Conservation (phyloP, 2,113 vertebrate genomes). For the Pangasianodon hypophthalmus region DNA sequence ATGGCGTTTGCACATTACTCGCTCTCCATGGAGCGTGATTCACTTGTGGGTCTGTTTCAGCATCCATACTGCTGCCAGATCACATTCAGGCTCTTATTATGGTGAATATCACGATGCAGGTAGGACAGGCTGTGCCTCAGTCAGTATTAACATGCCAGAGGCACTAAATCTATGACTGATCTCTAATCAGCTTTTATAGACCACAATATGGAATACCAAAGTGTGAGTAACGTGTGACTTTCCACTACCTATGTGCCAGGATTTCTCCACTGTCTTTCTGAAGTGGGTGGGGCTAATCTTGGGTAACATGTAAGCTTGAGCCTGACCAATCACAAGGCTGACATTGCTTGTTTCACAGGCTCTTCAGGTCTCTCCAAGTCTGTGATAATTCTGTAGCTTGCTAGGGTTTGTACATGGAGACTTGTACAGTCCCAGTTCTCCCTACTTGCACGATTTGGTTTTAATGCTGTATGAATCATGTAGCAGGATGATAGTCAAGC, state of each 20-base stretch:
- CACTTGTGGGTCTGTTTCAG: slow-evolving; percentile 12
- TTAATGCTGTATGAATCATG: not conserved
- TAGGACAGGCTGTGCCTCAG: not conserved
- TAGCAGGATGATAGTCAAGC: not conserved
- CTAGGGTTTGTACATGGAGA: not conserved
- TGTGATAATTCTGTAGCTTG: not conserved
- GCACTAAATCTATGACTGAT: not conserved
- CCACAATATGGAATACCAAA: no score
- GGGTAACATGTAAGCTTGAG: not conserved
- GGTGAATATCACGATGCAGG: not conserved
- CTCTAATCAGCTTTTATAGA: not conserved
- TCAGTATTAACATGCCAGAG: not conserved
- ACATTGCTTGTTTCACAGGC: not conserved
- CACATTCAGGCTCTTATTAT: not conserved
- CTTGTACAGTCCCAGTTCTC: not conserved
- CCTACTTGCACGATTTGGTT: no score
- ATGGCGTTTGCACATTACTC: slow-evolving; percentile 25
- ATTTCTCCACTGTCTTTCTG: not conserved
- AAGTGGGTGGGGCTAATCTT: not conserved
- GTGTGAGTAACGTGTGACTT: not conserved
- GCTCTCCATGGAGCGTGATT: slow-evolving; percentile 36
- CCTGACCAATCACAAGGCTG: not conserved
- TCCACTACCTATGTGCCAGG: not conserved
- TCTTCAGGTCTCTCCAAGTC: not conserved
- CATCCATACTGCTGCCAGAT: not conserved